Base-by-base conservation (phyloP, 1,140 invertebrate species). In the Papilio polytes region DNA sequence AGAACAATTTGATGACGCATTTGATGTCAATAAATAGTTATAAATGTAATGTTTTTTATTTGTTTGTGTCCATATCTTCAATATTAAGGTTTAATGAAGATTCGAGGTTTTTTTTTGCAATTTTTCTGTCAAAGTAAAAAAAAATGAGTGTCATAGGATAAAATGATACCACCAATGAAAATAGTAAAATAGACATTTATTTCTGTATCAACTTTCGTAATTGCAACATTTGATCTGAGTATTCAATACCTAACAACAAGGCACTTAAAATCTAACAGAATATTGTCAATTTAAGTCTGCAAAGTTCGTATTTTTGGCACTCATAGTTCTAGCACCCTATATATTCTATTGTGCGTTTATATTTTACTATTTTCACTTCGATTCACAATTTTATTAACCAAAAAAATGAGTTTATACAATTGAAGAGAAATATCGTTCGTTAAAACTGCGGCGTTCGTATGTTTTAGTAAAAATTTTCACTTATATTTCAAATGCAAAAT, bases 1-100 rank as follows among this genome's bases (percentile, higher is more conserved):
- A 53, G 96, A 96, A 83, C 95, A 97, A 81, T 97, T 96, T 86
- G 95, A 97, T 85, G 92, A 96, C 82, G 94, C 95, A 48, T 96
- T 97, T 88, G 95, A 92, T 85, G 85, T 82, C 10, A 88, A 91
- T 76, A 86, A 91, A 89, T 92, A 90, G 36, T 53, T 79, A n/a
- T 51, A 41, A 59, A 20, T 80, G 41, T 80, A 46, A 36, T 13
- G 15, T 78, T 9, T 78, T 44, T 76, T 18, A 51, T 12, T 22
- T 63, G n/a, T 2, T 73, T 74, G 56, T 20, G 56, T 20, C 20
- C 8, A 26, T 41, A 48, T 48, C 1, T 41, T 41, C 36, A 41
- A 41, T 41, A 41, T 41, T 41, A 7, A 41, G 36, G 6, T 41
- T 8, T 0, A 78, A 74, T 73, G 53, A 56, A 72, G 53, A 36